Evolutionary conservation across 2,888 invertebrate genomes (phyloP).

Genomic region (Dynastes maya): DNA sequence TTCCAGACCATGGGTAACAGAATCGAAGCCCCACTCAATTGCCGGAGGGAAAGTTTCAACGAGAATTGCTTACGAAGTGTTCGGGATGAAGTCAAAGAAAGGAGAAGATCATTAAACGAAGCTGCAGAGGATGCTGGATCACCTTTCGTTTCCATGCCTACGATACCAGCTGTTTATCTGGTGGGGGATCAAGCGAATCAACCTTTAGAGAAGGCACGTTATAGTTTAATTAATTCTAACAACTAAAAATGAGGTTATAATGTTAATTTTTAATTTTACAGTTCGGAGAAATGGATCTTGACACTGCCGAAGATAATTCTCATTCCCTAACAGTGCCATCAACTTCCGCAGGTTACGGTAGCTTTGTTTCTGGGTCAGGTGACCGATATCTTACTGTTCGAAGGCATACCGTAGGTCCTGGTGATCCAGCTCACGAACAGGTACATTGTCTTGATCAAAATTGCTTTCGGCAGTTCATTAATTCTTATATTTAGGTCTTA

Average conservation of each 20-base stretch:
- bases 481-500: constrained; percentile 64
- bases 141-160: constrained; percentile 73
- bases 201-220: constrained; percentile 75
- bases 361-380: constrained; percentile 61
- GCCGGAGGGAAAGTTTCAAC: constrained; percentile 68
- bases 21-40: constrained; percentile 60
- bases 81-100: constrained; percentile 63
- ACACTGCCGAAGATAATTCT: constrained; percentile 64
- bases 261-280: constrained; percentile 58
- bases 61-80: constrained; percentile 66
- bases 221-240: neutral
- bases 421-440: constrained; percentile 90
- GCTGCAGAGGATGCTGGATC: constrained; percentile 67
- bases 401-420: constrained; percentile 94
- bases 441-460: constrained; percentile 63
- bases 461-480: too few species aligned
- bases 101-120: constrained; percentile 63
- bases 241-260: neutral
- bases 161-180: constrained; percentile 72
- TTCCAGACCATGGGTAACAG: constrained; percentile 45
- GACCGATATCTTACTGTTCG: constrained; percentile 78
- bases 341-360: constrained; percentile 63
- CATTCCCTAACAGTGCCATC: constrained; percentile 63
- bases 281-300: constrained; percentile 74
- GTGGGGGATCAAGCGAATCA: constrained; percentile 72